Evolutionary conservation across 2,888 invertebrate species (phyloP).

Genomic region (Melieria picta): DNA sequence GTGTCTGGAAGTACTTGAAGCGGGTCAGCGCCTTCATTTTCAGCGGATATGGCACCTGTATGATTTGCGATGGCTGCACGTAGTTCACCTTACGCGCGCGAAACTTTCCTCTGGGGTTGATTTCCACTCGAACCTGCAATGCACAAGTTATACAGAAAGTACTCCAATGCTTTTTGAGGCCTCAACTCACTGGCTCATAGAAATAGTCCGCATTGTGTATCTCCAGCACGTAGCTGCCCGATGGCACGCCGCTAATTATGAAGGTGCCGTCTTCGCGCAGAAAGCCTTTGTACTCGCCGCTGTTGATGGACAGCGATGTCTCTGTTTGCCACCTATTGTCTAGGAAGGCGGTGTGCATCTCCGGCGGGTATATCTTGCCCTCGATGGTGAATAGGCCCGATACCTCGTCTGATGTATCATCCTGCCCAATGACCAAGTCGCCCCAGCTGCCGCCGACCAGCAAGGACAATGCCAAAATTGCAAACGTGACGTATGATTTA

Average conservation of each 20-base stretch:
- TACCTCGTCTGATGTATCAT: constrained; percentile 61
- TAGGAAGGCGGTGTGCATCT: constrained; percentile 56
- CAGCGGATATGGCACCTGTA: constrained; percentile 92
- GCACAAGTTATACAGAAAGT: constrained; percentile 1
- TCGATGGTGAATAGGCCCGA: constrained; percentile 78
- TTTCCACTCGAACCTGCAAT: constrained; percentile 80
- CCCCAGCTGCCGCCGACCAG: constrained; percentile 28
- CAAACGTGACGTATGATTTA: no score
- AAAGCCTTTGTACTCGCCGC: constrained; percentile 88
- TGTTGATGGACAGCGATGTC: constrained; percentile 85
- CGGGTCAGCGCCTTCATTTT: constrained; percentile 85
- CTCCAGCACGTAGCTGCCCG: constrained; percentile 95
- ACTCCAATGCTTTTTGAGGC: background rate
- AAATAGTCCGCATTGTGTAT: constrained; percentile 88
- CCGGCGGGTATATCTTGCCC: constrained; percentile 80
- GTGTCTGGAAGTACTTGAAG: constrained; percentile 88
- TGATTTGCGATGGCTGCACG: constrained; percentile 89
- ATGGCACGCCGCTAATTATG: constrained; percentile 84
- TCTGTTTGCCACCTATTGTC: constrained; percentile 78
- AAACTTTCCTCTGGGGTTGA: constrained; percentile 96
- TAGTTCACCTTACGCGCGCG: constrained; percentile 94
- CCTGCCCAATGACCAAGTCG: constrained; percentile 56
- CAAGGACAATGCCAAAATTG: no score
- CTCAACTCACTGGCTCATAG: constrained; percentile 81
- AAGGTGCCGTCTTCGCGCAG: constrained; percentile 93